Conservation (phyloP, 1,140 invertebrate species). For the Drosophila repleta region DNA sequence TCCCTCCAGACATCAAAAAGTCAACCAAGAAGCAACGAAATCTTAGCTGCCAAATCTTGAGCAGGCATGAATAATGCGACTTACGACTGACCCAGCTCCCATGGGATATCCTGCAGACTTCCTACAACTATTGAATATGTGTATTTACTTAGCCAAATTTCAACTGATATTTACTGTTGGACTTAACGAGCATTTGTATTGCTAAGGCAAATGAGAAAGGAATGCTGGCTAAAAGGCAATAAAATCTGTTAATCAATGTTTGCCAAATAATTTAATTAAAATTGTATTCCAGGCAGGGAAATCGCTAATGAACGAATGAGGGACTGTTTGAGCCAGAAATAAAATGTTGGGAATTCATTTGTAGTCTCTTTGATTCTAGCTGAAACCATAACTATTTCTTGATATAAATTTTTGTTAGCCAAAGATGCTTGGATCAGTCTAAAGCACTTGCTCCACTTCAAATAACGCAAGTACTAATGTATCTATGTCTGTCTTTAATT, state of each 20-base stretch:
- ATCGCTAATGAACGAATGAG: neutral
- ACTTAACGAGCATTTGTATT: slow-evolving; percentile 46
- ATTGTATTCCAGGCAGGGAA: neutral
- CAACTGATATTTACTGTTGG: slow-evolving; percentile 48
- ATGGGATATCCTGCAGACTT: slow-evolving; percentile 3
- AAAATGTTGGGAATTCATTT: too few species aligned
- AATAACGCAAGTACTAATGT: slow-evolving; percentile 2
- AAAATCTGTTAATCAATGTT: slow-evolving; percentile 34
- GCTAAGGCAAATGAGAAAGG: slow-evolving; percentile 38
- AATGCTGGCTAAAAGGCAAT: slow-evolving; percentile 18
- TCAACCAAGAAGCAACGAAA: slow-evolving; percentile 35
- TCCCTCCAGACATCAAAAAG: slow-evolving; percentile 17
- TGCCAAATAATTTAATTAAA: neutral
- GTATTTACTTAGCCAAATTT: slow-evolving; percentile 28
- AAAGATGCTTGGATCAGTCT: too few species aligned
- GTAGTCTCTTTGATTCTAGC: too few species aligned
- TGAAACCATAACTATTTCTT: too few species aligned
- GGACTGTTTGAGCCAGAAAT: too few species aligned
- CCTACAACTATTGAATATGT: neutral
- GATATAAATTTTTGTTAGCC: too few species aligned
- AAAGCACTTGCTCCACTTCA: slow-evolving; percentile 30
- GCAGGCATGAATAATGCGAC: slow-evolving; percentile 58
- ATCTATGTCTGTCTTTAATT: slow-evolving; percentile 12
- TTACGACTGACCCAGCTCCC: slow-evolving; percentile 28
- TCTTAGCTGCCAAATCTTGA: slow-evolving; percentile 46